phyloP scores from a whole-genome alignment of 2,113 vertebrate species.

The Acrocephalus kingi region DNA sequence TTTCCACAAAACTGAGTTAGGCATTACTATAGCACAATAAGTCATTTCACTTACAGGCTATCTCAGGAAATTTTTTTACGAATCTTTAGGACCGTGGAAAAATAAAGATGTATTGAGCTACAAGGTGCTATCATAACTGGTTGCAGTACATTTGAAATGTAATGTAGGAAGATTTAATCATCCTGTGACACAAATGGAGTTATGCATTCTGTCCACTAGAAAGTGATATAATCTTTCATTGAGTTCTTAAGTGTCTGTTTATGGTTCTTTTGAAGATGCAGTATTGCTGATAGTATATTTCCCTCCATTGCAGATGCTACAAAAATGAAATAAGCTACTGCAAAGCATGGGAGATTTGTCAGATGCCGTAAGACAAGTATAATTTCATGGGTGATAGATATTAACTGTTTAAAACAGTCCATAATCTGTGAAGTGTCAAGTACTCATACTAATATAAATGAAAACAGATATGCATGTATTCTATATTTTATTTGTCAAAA shows the following conservation, averaged over 20 bases:
- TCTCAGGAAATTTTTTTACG: conserved; percentile 53
- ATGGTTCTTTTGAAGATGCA: conserved; percentile 16
- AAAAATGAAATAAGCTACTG: neutral
- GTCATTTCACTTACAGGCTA: conserved; percentile 42
- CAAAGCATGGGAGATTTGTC: neutral
- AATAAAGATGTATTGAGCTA: conserved; percentile 55
- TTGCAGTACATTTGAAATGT: conserved; percentile 63
- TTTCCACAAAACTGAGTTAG: conserved; percentile 38
- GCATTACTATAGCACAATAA: neutral
- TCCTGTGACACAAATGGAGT: conserved; percentile 58
- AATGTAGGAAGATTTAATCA: conserved; percentile 70
- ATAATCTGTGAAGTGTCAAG: neutral
- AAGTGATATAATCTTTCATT: conserved; percentile 51
- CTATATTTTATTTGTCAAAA: neutral
- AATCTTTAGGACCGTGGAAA: conserved; percentile 54
- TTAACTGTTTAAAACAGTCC: neutral
- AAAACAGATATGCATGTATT: neutral
- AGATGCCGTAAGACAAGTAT: neutral
- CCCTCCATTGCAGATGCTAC: neutral
- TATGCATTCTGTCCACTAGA: conserved; percentile 60
- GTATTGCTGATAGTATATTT: conserved; percentile 1
- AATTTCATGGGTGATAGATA: neutral
- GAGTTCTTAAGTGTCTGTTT: conserved; percentile 55
- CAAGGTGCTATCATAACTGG: conserved; percentile 59
- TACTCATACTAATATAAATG: neutral